Conservation (phyloP, 2,797 vertebrate genomes). For the Falco cherrug region DNA sequence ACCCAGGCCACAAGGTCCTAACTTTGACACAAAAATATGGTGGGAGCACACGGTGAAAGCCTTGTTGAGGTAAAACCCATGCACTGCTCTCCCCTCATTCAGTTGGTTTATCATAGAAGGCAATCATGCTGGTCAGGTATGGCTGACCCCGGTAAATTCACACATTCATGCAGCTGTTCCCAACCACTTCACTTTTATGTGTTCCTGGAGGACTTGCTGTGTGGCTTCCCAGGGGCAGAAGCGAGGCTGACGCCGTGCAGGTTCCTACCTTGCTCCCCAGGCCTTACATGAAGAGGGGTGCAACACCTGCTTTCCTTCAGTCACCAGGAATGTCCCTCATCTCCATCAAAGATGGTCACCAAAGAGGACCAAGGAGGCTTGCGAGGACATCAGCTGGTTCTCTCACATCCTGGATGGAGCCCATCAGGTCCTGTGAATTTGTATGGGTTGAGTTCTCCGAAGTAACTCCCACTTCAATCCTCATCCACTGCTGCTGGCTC, state of each 20-base stretch:
- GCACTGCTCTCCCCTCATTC: not conserved
- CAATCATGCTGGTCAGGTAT: not conserved
- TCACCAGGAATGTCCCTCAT: not conserved
- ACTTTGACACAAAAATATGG: not conserved
- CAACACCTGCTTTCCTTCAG: not conserved
- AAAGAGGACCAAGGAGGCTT: not conserved
- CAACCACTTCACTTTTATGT: not conserved
- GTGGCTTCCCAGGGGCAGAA: accelerated
- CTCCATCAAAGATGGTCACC: not conserved
- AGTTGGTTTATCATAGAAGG: not conserved
- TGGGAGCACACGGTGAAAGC: not conserved
- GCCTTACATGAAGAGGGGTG: not conserved
- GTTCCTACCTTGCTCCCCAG: not conserved
- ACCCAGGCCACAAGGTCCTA: not conserved
- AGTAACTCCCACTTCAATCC: not conserved
- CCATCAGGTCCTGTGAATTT: not conserved
- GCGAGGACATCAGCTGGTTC: not conserved
- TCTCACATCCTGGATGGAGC: not conserved
- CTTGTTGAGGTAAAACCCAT: not conserved
- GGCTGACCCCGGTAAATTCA: not conserved
- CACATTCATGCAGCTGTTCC: accelerated
- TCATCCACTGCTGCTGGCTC: not conserved
- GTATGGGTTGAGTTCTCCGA: not conserved
- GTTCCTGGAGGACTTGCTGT: not conserved
- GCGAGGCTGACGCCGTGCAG: not conserved